Evolutionary conservation across 2,888 invertebrate species (phyloP).

Genomic region (Sepiola atlantica): DNA sequence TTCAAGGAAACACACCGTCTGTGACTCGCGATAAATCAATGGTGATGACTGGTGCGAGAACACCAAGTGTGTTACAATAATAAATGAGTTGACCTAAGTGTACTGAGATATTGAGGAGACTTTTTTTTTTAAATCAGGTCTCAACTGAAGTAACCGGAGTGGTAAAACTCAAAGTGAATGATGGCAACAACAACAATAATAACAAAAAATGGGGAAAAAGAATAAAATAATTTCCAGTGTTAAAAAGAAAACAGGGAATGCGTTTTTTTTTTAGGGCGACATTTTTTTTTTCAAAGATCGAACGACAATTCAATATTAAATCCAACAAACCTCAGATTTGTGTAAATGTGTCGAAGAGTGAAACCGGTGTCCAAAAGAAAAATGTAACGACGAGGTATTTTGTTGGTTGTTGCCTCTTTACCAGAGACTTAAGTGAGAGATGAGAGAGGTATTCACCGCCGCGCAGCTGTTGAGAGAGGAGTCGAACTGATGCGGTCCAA

Average conservation of each 20-base stretch:
- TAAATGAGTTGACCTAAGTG: no score
- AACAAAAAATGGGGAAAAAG: not conserved
- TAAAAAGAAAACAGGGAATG: not conserved
- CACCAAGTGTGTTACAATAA: no score
- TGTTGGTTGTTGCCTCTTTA: slow-evolving; percentile 6
- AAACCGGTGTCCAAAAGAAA: slow-evolving; percentile 42
- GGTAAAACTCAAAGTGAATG: no score
- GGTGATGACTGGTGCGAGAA: no score
- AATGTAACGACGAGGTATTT: not conserved
- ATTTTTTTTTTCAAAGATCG: not conserved
- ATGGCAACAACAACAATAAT: no score
- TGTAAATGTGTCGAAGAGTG: slow-evolving; percentile 33
- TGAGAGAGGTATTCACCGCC: slow-evolving; percentile 46
- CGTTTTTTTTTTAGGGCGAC: not conserved
- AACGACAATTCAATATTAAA: slow-evolving; percentile 8
- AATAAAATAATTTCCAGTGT: not conserved
- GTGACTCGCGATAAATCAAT: no score
- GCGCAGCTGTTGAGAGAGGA: slow-evolving; percentile 41
- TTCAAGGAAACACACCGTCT: no score
- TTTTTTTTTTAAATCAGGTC: no score
- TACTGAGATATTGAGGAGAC: no score
- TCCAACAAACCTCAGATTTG: slow-evolving; percentile 46
- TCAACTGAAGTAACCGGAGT: no score
- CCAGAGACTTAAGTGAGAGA: slow-evolving; percentile 43
- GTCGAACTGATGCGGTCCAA: slow-evolving; percentile 41